Percentiles rank a stretch among this genome's conserved stretches.
phyloP scores from a whole-genome alignment of 2,888 invertebrate species.

The Caenorhabditis wallacei region DNA sequence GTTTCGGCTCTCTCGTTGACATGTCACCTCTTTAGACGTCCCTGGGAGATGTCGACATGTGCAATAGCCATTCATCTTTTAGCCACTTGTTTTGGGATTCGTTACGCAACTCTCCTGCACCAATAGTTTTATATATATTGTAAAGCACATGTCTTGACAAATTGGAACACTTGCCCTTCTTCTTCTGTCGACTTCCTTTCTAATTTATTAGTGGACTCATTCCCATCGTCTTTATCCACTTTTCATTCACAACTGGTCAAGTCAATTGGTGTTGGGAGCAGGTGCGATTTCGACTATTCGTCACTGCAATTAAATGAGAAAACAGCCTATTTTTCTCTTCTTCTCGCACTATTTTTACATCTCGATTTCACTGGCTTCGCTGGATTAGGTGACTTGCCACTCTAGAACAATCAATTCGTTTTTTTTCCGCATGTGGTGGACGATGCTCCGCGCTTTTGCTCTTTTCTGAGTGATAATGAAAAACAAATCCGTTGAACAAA shows the following conservation, averaged over 20 bases:
- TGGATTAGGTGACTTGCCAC: slow-evolving; percentile 52
- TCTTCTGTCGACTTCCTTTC: slow-evolving; percentile 4
- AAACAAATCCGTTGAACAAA: slow-evolving; percentile 61
- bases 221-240: background rate
- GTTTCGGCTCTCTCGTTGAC: slow-evolving; percentile 10
- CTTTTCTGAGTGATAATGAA: slow-evolving; percentile 52
- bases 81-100: slow-evolving; percentile 52
- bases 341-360: slow-evolving; percentile 20
- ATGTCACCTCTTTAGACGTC: slow-evolving; percentile 32
- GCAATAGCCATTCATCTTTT: slow-evolving; percentile 52
- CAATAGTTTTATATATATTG: slow-evolving; percentile 46
- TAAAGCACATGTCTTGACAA: slow-evolving; percentile 43
- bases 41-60: slow-evolving; percentile 49
- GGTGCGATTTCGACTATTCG: slow-evolving; percentile 57
- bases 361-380: slow-evolving; percentile 33
- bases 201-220: slow-evolving; percentile 21
- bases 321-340: slow-evolving; percentile 19
- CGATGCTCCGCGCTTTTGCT: slow-evolving; percentile 42
- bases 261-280: slow-evolving; percentile 44
- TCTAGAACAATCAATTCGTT: slow-evolving; percentile 51
- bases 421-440: slow-evolving; percentile 25
- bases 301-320: slow-evolving; percentile 48
- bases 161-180: slow-evolving; percentile 56
- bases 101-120: slow-evolving; percentile 35
- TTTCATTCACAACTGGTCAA: slow-evolving; percentile 13